Evolutionary conservation across 2,888 invertebrate genomes (phyloP), one percentile per base, ranked within the genome.

Genomic region (Alentia gelatinosa): DNA sequence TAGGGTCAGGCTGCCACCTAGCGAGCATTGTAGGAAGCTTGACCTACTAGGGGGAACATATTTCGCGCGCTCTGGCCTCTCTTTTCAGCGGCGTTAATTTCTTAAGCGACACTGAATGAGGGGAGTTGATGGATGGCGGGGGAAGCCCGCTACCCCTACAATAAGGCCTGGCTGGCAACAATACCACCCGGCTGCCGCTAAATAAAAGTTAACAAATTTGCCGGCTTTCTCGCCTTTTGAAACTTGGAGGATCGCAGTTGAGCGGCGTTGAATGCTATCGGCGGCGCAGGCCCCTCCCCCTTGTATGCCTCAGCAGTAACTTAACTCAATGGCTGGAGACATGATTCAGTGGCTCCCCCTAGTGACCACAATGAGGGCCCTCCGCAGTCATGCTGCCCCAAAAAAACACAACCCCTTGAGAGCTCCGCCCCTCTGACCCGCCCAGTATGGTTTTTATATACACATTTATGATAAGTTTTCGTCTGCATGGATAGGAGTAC

Each of bases 181-280:
- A 26, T 33, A 19, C 86, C 26, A 26, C 30, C 47, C 47, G 26
- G 26, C 50, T 33, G 47, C 1, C 42, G 42, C 42, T 33, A 30
- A 86, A 86, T 86, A 86, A 86, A 86, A 86, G 86, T 86, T 86
- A 47, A 86, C 86, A 86, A 86, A 86, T 86, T 86, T 86, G 86
- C 86, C 83, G 39, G 83, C 39, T 83, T 83, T 83, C 83, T 83
- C 39, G 23, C 83, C 83, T 83, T 83, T 83, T 68, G 26, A 83
- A 35, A 83, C 26, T 26, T 19, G 23, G 83, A 83, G 40, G 83
- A 83, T 83, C 83, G 39, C 83, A 83, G 83, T 83, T 83, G 83
- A 83, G 83, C 39, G 83, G 83, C 1, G 15, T 37, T 83, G 83
- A 83, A 83, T 37, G 83, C 83, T 83, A 83, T 83, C 83, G 37